These are phyloP conservation scores for Alligator sinensis DNA, from an alignment of 2,113 vertebrate genomes.

Conservation along the genomic window DNA sequence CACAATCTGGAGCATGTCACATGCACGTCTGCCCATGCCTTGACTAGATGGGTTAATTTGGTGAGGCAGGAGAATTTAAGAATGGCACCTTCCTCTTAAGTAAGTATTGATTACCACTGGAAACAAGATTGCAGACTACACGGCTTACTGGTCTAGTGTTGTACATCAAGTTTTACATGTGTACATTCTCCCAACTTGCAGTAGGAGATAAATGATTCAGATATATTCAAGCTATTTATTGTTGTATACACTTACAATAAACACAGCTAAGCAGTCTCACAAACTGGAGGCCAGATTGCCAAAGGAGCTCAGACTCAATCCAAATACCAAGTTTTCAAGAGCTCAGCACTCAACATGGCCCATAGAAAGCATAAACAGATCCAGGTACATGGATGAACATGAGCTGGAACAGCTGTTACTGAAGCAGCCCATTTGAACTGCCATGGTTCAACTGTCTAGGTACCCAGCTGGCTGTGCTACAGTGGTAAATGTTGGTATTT, in stretches of 20 bases:
- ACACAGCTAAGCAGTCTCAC: neutral
- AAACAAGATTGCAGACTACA: neutral
- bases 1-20: too few species aligned
- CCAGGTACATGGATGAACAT: neutral
- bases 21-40: too few species aligned
- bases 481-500: neutral
- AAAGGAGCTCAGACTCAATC: too few species aligned
- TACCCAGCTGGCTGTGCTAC: neutral
- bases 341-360: neutral
- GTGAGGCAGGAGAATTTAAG: neutral
- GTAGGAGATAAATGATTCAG: neutral
- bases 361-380: neutral
- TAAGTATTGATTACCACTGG: neutral
- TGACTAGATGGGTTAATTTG: neutral
- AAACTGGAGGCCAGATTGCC: neutral
- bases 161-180: neutral
- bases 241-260: neutral
- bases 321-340: too few species aligned
- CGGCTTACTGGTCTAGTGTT: neutral
- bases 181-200: neutral
- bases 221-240: neutral
- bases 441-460: neutral
- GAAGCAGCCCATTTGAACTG: neutral
- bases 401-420: neutral
- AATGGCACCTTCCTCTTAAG: neutral